phyloP scores from a whole-genome alignment of 2,797 vertebrate species.

The Otus scops region DNA sequence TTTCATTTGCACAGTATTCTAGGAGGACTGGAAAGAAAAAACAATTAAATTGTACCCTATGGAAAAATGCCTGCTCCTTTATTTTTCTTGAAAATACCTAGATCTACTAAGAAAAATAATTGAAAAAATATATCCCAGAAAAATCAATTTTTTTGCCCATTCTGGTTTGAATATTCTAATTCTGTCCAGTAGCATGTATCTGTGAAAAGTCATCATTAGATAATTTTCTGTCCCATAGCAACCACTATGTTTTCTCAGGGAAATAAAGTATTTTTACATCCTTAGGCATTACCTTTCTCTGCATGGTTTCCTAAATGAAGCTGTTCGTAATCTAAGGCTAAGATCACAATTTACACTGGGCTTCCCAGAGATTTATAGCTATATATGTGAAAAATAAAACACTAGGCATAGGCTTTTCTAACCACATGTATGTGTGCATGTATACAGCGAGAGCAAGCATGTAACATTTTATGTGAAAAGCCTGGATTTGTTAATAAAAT shows the following conservation, averaged over 20 bases:
- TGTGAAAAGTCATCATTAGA: conserved; percentile 62
- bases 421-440: neutral
- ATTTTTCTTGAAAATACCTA: neutral
- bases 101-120: neutral
- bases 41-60: neutral
- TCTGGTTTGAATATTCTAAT: neutral
- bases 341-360: neutral
- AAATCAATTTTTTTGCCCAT: neutral
- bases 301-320: conserved; percentile 18
- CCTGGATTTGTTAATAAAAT: neutral
- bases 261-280: conserved; percentile 49
- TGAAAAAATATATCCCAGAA: neutral
- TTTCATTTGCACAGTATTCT: neutral
- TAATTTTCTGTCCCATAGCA: conserved; percentile 70
- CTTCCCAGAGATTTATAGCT: neutral
- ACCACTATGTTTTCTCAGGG: conserved; percentile 61
- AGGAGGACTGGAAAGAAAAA: neutral
- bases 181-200: neutral
- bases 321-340: neutral
- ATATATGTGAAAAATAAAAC: neutral
- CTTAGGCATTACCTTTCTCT: conserved; percentile 48
- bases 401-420: neutral
- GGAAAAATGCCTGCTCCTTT: neutral
- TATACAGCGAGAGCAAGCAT: neutral
- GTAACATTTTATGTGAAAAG: neutral